Evolutionary conservation across 2,797 vertebrate species (phyloP).

Genomic region (Hypotaenidia okinawae): DNA sequence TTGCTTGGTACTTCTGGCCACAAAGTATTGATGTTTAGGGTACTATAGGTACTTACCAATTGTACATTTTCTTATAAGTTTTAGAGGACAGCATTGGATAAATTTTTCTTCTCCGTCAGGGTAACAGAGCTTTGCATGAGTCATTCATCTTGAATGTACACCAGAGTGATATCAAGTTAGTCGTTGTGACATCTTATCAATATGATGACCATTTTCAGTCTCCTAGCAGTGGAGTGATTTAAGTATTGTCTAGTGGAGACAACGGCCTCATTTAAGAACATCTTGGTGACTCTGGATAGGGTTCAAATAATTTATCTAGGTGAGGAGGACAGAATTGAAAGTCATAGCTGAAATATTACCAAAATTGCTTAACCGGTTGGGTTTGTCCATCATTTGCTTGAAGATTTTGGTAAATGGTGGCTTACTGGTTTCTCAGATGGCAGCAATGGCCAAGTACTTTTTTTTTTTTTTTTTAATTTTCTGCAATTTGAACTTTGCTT

Average conservation of each 20-base stretch:
- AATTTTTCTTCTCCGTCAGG: conserved; percentile 7
- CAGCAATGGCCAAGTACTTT: neutral
- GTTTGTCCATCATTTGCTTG: neutral
- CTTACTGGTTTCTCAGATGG: neutral
- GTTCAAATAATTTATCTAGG: neutral
- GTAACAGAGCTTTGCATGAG: neutral
- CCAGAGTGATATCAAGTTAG: neutral
- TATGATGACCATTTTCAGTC: neutral
- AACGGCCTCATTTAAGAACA: neutral
- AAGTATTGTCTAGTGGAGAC: neutral
- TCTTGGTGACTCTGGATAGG: neutral
- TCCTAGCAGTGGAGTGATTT: neutral
- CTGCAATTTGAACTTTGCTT: conserved; percentile 28
- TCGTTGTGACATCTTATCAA: conserved; percentile 16
- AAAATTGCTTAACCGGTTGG: neutral
- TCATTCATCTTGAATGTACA: conserved; percentile 19
- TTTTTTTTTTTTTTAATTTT: neutral
- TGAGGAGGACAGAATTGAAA: neutral
- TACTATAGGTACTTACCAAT: neutral
- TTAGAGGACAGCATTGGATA: neutral
- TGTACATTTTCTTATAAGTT: neutral
- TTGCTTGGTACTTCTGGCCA: neutral
- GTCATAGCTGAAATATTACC: neutral
- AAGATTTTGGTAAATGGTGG: conserved; percentile 17
- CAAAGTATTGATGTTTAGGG: conserved; percentile 30